Evolutionary conservation across 2,113 vertebrate genomes (phyloP).

Genomic region (Larimichthys polyactis): DNA sequence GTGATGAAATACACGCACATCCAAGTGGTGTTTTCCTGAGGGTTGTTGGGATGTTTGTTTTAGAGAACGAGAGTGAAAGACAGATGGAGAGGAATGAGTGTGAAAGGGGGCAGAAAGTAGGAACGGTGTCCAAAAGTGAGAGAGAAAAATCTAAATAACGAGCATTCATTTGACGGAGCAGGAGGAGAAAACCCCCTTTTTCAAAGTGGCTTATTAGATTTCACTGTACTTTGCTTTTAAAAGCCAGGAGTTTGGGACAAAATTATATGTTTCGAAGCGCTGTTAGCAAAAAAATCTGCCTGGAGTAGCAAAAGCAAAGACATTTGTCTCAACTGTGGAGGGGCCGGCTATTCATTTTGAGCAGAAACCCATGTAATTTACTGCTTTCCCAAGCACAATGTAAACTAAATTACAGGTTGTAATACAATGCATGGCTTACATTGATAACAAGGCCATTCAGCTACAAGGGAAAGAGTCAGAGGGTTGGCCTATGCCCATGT

Average conservation of each 20-base stretch:
- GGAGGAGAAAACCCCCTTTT: conserved; percentile 50
- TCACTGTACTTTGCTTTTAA: conserved; percentile 73
- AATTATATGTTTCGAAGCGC: conserved; percentile 78
- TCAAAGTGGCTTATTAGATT: conserved; percentile 78
- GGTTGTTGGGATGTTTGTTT: conserved; percentile 69
- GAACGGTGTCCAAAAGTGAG: conserved; percentile 49
- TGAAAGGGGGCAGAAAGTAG: conserved; percentile 13
- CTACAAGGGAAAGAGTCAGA: conserved; percentile 58
- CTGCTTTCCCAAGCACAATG: conserved; percentile 71
- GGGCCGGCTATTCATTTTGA: conserved; percentile 70
- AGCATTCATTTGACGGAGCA: conserved; percentile 57
- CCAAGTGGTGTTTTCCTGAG: conserved; percentile 50
- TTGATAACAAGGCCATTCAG: conserved; percentile 73
- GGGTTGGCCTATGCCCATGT: conserved; percentile 47
- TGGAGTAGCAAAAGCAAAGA: conserved; percentile 71
- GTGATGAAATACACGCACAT: conserved; percentile 68
- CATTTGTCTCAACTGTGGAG: conserved; percentile 76
- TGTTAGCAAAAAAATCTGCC: conserved; percentile 77
- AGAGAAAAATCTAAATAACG: conserved; percentile 50
- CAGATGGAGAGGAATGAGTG: conserved; percentile 51
- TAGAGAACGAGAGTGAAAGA: conserved; percentile 53
- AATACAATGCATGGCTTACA: conserved; percentile 77
- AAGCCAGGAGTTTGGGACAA: conserved; percentile 69
- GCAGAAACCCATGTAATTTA: conserved; percentile 76
- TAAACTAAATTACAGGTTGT: conserved; percentile 81